Percentiles rank a stretch among this genome's conserved stretches.
Conservation (phyloP, 2,797 vertebrate genomes). For the Gymnopithys bicolor region DNA sequence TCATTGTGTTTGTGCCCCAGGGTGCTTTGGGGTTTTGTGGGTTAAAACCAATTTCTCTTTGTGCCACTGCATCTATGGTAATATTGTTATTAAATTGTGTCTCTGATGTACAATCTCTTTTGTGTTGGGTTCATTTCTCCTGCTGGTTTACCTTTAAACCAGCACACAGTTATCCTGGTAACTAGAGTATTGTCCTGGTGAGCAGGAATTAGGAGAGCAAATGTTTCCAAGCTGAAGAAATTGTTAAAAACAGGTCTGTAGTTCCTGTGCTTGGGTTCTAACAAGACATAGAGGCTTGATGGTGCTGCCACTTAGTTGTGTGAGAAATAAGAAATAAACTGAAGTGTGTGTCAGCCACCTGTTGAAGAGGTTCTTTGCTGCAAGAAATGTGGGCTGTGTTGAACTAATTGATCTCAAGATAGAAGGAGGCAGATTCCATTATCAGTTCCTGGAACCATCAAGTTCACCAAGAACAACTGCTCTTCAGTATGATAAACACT, state of each 20-base stretch:
- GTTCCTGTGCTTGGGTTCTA: not conserved
- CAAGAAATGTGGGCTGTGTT: not conserved
- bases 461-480: not conserved
- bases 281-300: not conserved
- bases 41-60: no score
- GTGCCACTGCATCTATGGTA: no score
- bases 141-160: no score
- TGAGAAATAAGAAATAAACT: not conserved
- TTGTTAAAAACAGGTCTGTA: not conserved
- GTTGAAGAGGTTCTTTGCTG: not conserved
- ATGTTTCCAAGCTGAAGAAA: not conserved
- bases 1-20: no score
- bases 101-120: no score
- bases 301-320: not conserved
- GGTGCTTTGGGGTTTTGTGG: no score
- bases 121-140: no score
- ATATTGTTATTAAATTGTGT: no score
- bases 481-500: not conserved
- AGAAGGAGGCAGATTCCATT: not conserved
- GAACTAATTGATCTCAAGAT: not conserved
- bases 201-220: not conserved
- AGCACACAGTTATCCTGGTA: not conserved
- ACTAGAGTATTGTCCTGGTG: not conserved
- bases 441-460: not conserved
- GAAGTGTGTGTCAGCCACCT: not conserved